Conservation (phyloP, 1,140 invertebrate genomes). For the Helicorthomorpha holstii region DNA sequence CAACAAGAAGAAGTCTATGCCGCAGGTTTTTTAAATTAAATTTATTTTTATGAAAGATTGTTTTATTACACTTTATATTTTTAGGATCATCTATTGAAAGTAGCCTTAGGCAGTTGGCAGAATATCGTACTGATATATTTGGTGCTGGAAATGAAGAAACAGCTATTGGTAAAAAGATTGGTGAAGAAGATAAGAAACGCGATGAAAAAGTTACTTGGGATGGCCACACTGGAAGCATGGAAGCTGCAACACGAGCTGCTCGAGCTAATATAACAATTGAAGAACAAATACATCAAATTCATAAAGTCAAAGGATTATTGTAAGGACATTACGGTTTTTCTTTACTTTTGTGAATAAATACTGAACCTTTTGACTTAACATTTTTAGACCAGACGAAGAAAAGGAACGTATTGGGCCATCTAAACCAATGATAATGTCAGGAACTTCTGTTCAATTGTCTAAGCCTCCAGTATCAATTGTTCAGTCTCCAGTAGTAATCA, state of each 20-base stretch:
- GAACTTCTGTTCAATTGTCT: constrained; percentile 55
- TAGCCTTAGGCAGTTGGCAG: constrained; percentile 87
- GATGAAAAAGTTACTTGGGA: constrained; percentile 90
- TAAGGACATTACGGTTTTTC: constrained; percentile 23
- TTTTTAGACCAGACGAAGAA: constrained; percentile 59
- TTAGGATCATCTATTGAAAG: constrained; percentile 75
- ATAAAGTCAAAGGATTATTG: constrained; percentile 77
- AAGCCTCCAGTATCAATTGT: constrained; percentile 7
- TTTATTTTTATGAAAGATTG: constrained; percentile 5
- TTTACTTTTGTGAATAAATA: background rate
- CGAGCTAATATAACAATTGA: constrained; percentile 89
- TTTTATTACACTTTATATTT: background rate
- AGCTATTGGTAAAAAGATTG: constrained; percentile 96
- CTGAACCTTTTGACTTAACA: background rate
- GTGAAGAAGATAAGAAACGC: constrained; percentile 77
- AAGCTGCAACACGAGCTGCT: constrained; percentile 76
- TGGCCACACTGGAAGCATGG: constrained; percentile 88
- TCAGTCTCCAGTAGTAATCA: constrained; percentile 11
- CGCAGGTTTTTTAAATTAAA: constrained; percentile 29
- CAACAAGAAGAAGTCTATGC: constrained; percentile 76
- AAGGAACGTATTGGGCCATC: constrained; percentile 49
- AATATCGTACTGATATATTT: constrained; percentile 98
- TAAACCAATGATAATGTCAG: constrained; percentile 33
- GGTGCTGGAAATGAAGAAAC: constrained; percentile 97
- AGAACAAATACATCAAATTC: constrained; percentile 93